Percentiles rank a stretch among this genome's conserved stretches.
phyloP scores from a whole-genome alignment of 2,888 invertebrate genomes.

The Lepidochrysops patricia region DNA sequence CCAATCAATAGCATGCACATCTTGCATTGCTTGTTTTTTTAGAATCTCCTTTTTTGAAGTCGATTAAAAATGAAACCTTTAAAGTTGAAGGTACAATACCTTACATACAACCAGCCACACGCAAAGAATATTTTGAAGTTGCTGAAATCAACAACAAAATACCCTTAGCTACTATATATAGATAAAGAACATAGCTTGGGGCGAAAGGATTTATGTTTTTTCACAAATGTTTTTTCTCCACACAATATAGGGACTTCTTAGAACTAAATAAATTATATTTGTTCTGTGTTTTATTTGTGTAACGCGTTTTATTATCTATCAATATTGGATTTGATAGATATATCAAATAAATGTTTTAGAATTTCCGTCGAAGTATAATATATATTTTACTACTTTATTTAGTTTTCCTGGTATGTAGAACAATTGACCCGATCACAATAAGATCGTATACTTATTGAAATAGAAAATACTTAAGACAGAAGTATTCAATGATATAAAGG shows the following conservation, averaged over 20 bases:
- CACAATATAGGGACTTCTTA: neutral
- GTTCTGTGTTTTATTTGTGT: neutral
- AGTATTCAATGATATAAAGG: neutral
- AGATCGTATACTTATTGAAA: neutral
- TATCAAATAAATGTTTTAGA: neutral
- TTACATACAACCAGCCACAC: constrained; percentile 90
- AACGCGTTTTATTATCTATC: neutral
- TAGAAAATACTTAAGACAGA: neutral
- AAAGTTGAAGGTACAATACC: constrained; percentile 77
- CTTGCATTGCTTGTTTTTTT: neutral
- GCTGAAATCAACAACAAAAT: constrained; percentile 78
- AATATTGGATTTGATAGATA: neutral
- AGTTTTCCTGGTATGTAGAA: neutral
- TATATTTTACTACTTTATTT: neutral
- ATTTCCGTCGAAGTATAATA: neutral
- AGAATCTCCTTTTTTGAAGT: constrained; percentile 4
- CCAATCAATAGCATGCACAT: neutral
- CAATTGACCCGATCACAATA: neutral
- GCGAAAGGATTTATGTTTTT: neutral
- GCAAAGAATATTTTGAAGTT: constrained; percentile 89
- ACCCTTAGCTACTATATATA: constrained; percentile 28
- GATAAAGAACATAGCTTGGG: constrained; percentile 4
- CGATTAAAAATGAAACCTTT: constrained; percentile 49
- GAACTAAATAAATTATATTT: neutral
- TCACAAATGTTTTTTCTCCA: neutral